phyloP scores from a whole-genome alignment of 2,113 vertebrate species.

The Lepus americanus region DNA sequence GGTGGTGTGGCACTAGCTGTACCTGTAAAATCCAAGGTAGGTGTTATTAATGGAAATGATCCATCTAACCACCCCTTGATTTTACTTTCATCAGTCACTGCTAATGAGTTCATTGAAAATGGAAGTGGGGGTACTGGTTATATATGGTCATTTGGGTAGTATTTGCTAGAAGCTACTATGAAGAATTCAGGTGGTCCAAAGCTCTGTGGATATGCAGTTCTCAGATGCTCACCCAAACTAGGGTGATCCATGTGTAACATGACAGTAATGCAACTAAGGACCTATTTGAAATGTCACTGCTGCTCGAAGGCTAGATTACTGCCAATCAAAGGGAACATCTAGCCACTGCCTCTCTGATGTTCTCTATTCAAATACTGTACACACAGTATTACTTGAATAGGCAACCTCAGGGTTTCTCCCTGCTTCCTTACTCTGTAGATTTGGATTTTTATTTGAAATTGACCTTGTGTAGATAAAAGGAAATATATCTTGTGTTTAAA shows the following conservation, averaged over 20 bases:
- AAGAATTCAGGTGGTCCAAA: constrained; percentile 68
- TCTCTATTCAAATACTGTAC: constrained; percentile 78
- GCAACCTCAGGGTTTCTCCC: constrained; percentile 76
- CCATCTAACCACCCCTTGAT: constrained; percentile 52
- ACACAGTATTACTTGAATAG: constrained; percentile 79
- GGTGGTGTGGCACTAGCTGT: constrained; percentile 76
- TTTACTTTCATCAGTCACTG: constrained; percentile 79
- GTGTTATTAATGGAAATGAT: constrained; percentile 75
- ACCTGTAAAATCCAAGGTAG: constrained; percentile 84
- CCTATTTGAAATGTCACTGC: constrained; percentile 66
- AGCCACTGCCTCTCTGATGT: constrained; percentile 72
- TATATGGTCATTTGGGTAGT: constrained; percentile 71
- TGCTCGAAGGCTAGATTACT: constrained; percentile 75
- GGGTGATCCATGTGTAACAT: constrained; percentile 68
- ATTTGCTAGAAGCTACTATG: constrained; percentile 59
- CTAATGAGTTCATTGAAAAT: constrained; percentile 70
- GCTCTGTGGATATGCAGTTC: constrained; percentile 68
- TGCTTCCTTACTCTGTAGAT: constrained; percentile 77
- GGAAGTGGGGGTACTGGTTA: constrained; percentile 28
- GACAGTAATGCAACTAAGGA: constrained; percentile 66
- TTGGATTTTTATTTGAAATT: constrained; percentile 76
- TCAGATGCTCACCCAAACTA: constrained; percentile 82
- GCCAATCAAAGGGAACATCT: constrained; percentile 73
- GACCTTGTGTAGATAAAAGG: constrained; percentile 53
- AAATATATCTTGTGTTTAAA: constrained; percentile 66